Evolutionary conservation across 2,797 vertebrate species (phyloP).

Genomic region (Corythornis leucogaster): DNA sequence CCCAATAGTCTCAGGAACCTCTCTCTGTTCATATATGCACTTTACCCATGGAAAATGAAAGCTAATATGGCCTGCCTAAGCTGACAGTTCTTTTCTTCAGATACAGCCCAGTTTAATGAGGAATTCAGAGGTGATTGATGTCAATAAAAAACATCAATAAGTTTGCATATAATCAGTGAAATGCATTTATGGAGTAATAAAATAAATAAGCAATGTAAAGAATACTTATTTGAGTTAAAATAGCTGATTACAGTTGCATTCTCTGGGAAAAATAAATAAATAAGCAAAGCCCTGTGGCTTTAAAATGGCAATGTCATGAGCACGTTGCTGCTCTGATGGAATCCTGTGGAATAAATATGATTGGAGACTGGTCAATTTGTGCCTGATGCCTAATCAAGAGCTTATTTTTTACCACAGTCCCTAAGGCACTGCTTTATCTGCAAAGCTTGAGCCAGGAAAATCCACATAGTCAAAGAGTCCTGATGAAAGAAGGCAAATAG

Average conservation of each 20-base stretch:
- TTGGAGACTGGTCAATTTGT: slow-evolving; percentile 53
- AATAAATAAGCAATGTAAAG: not conserved
- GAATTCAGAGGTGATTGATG: not conserved
- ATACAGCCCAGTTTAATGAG: not conserved
- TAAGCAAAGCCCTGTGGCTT: not conserved
- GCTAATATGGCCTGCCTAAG: not conserved
- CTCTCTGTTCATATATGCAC: not conserved
- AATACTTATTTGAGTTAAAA: not conserved
- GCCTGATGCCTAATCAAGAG: slow-evolving; percentile 53
- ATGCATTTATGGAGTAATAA: not conserved
- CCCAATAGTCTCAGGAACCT: not conserved
- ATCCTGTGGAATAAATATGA: slow-evolving; percentile 48
- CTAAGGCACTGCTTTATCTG: slow-evolving; percentile 59
- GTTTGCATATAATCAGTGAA: not conserved
- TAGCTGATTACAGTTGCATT: not conserved
- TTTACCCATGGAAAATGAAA: not conserved
- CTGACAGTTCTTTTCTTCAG: not conserved
- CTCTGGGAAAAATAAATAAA: not conserved
- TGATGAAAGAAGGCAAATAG: slow-evolving; percentile 56
- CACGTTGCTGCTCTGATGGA: slow-evolving; percentile 10
- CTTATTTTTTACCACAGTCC: slow-evolving; percentile 64
- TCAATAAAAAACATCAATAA: not conserved
- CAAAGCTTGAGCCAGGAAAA: slow-evolving; percentile 66
- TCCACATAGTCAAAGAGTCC: slow-evolving; percentile 63
- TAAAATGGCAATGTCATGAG: slow-evolving; percentile 33